Evolutionary conservation across 2,888 invertebrate species (phyloP).

Genomic region (Tachystola acroxantha): DNA sequence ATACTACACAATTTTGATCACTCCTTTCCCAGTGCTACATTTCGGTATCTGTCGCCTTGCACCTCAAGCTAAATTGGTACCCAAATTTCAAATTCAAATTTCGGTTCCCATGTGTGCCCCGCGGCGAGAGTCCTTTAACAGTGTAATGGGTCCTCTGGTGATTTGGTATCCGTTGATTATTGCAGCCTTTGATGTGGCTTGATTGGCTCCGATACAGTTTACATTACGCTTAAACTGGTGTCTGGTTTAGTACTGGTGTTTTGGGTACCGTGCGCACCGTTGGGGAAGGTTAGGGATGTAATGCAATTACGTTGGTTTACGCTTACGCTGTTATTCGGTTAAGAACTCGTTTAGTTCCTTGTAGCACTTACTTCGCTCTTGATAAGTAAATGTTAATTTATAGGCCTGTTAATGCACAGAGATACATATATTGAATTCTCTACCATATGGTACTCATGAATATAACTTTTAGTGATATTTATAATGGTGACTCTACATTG

Average conservation of each 20-base stretch:
- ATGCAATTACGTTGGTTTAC: neutral
- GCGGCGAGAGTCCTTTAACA: constrained; percentile 58
- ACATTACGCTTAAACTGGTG: constrained; percentile 8
- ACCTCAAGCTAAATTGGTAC: constrained; percentile 72
- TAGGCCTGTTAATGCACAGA: no score
- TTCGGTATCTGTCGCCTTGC: constrained; percentile 67
- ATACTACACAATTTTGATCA: constrained; percentile 47
- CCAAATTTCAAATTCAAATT: constrained; percentile 74
- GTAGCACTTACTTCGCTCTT: no score
- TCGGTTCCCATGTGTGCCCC: constrained; percentile 59
- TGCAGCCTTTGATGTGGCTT: constrained; percentile 60
- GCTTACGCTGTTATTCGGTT: neutral
- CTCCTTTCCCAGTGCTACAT: constrained; percentile 49
- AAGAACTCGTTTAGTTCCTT: no score
- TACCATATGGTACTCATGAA: no score
- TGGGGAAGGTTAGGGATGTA: constrained; percentile 33
- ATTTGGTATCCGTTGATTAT: constrained; percentile 40
- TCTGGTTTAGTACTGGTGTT: constrained; percentile 23
- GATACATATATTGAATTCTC: no score
- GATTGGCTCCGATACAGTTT: constrained; percentile 42
- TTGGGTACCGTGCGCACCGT: constrained; percentile 16
- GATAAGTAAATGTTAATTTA: no score
- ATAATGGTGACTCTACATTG: no score
- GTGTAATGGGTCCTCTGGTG: constrained; percentile 68
- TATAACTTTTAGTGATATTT: no score